Conservation (phyloP, 2,113 vertebrate species). For the Pelodiscus sinensis region DNA sequence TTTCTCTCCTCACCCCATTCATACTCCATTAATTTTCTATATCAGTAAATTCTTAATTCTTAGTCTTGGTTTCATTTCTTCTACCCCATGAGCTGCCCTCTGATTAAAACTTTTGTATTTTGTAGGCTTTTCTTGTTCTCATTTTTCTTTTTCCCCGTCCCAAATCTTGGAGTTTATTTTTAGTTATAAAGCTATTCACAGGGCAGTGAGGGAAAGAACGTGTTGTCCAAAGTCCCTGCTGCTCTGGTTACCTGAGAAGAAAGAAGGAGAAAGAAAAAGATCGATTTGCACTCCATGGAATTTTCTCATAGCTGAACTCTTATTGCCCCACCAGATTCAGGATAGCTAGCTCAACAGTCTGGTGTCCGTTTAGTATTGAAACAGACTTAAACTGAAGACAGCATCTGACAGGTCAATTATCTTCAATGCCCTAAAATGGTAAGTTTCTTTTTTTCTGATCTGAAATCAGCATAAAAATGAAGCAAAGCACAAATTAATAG, state of each 20-base stretch:
- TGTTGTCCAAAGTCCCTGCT: neutral
- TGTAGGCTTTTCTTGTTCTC: neutral
- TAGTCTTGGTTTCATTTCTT: neutral
- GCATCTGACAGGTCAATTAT: neutral
- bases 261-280: neutral
- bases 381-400: neutral
- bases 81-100: neutral
- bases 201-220: neutral
- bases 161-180: neutral
- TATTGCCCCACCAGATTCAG: neutral
- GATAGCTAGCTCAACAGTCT: neutral
- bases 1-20: neutral
- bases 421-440: neutral
- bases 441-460: neutral
- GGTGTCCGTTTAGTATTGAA: neutral
- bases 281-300: neutral
- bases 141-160: neutral
- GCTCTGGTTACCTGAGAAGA: neutral
- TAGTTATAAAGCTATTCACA: neutral
- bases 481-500: neutral
- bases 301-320: neutral
- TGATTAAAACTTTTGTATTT: neutral
- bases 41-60: neutral
- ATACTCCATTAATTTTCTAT: neutral
- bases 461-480: neutral